Conservation (phyloP, 2,888 invertebrate genomes). For the Rhamphomyia laevipes region DNA sequence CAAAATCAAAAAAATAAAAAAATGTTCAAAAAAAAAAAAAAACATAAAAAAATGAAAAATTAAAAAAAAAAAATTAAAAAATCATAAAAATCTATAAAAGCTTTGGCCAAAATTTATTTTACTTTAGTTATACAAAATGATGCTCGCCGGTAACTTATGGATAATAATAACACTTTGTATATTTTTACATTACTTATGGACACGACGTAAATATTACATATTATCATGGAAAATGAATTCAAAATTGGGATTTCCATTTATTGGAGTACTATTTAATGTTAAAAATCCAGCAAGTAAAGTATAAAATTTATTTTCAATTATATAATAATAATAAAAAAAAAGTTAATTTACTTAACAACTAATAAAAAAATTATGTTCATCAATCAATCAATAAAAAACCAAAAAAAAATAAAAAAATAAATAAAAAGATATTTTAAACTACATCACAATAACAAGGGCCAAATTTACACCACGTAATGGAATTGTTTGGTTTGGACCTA, state of each 20-base stretch:
- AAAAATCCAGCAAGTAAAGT: not conserved
- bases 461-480: not conserved
- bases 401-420: too few species aligned
- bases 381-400: too few species aligned
- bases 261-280: not conserved
- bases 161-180: not conserved
- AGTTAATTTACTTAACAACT: too few species aligned
- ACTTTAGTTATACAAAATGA: not conserved
- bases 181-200: not conserved
- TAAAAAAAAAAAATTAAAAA: too few species aligned
- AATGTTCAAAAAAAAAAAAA: too few species aligned
- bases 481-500: not conserved
- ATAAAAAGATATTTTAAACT: not conserved
- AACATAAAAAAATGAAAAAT: too few species aligned
- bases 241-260: not conserved
- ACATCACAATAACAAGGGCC: not conserved
- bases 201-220: not conserved
- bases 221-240: not conserved
- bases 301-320: too few species aligned
- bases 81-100: too few species aligned
- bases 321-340: too few species aligned
- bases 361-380: too few species aligned
- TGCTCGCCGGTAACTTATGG: not conserved
- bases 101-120: too few species aligned
- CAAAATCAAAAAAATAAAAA: too few species aligned